Base-by-base conservation (phyloP, 2,113 vertebrate species). In the Micronycteris hirsuta region DNA sequence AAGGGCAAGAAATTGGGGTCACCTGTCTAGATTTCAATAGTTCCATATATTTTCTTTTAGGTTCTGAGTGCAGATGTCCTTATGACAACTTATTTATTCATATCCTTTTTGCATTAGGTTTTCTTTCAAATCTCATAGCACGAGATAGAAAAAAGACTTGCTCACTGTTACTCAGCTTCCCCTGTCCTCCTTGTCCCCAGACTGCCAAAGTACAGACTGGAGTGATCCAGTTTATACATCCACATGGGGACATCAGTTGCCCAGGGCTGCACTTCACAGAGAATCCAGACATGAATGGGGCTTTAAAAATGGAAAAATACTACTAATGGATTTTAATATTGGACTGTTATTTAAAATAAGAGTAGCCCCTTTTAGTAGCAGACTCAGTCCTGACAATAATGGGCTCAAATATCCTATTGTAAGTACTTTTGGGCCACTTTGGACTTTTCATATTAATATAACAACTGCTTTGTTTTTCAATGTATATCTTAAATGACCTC, bases 71-170 rank as follows among this genome's bases (percentile, higher is more conserved):
- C 5, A 84, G 77, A 87, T 7, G 47, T 76, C 31, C 28, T 81
- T 47, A 47, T 7, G 14, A 2, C 68, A 87, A 56, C 61, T 96
- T 80, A 93, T 92, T 94, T 93, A 78, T 78, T 93, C 28, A 80
- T 19, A 56, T 58, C 2, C 2, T 13, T 33, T 84, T 22, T 22
- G 15, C 82, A 94, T 76, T 83, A 68, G 17, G 12, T 14, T 87
- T 83, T 84, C 24, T 80, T 94, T 96, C 36, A 26, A n/a, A 67
- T 81, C 43, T 84, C 58, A 54, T 3, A 43, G n/a, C 45, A 63
- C 24, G 92, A 76, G n/a, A 45, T 31, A 83, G 80, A 89, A 63
- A 94, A 88, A 89, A 93, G 28, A 78, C 16, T 12, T 86, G 56
- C 47, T 87, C 36, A 68, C 3, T 68, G 14, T 90, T 77, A 43